phyloP scores from a whole-genome alignment of 2,888 invertebrate species.

The Sisyra nigra region DNA sequence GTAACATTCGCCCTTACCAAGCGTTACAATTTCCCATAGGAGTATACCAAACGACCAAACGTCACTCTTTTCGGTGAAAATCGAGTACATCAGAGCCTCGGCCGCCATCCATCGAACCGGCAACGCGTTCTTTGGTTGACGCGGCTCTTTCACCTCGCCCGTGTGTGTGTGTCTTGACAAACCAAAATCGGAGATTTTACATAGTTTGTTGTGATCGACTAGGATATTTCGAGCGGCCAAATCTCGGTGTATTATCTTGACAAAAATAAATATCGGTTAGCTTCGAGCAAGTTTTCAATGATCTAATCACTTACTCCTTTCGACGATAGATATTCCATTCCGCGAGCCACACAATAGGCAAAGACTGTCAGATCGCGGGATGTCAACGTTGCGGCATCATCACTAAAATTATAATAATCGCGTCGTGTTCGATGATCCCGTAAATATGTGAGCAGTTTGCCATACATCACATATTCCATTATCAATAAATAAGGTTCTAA shows the following conservation, averaged over 20 bases:
- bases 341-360: constrained; percentile 66
- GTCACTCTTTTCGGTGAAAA: constrained; percentile 67
- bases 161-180: constrained; percentile 46
- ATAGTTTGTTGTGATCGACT: constrained; percentile 69
- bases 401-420: constrained; percentile 44
- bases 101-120: constrained; percentile 79
- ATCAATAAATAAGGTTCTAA: constrained; percentile 70
- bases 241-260: constrained; percentile 79
- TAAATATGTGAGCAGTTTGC: constrained; percentile 59
- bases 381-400: constrained; percentile 44
- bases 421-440: constrained; percentile 41
- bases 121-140: constrained; percentile 36
- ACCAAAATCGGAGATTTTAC: constrained; percentile 80
- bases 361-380: constrained; percentile 63
- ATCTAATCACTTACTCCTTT: constrained; percentile 69
- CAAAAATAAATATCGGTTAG: constrained; percentile 19
- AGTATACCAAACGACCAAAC: constrained; percentile 80
- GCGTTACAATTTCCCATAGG: constrained; percentile 75
- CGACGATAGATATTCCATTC: constrained; percentile 71
- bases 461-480: constrained; percentile 77
- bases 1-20: constrained; percentile 38
- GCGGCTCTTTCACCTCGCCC: constrained; percentile 31
- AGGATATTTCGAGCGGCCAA: constrained; percentile 69
- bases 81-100: constrained; percentile 59
- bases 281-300: no score